A percentile compares a stretch with the other conserved stretches of the same genome.
Conservation (phyloP, 2,797 vertebrate genomes). For the Sebastes cheni region DNA sequence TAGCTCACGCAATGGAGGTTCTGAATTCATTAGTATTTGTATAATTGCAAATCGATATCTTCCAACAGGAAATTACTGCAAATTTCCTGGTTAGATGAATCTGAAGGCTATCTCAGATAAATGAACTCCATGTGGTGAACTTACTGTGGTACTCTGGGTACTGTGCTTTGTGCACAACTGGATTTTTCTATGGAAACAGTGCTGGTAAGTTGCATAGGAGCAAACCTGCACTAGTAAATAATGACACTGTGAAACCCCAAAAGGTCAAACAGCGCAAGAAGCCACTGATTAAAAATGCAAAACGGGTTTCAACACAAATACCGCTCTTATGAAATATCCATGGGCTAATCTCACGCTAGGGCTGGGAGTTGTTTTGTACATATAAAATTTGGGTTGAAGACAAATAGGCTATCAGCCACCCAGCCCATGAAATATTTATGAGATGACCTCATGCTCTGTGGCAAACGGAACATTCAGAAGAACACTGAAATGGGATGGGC, state of each 20-base stretch:
- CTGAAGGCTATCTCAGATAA: background rate
- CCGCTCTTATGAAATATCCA: constrained; percentile 48
- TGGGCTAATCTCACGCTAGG: constrained; percentile 4
- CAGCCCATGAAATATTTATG: constrained; percentile 65
- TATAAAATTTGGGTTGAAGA: constrained; percentile 53
- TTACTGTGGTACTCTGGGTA: background rate
- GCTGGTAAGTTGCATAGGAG: background rate
- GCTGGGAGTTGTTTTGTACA: constrained; percentile 31
- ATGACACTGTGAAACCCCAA: background rate
- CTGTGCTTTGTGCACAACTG: background rate
- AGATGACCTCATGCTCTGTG: constrained; percentile 67
- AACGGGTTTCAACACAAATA: constrained; percentile 18
- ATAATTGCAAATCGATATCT: constrained; percentile 26
- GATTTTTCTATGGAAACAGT: background rate
- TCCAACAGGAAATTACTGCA: constrained; percentile 14
- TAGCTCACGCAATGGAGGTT: constrained; percentile 7
- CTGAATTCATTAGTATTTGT: constrained; percentile 3
- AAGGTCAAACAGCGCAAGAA: background rate
- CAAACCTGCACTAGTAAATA: background rate
- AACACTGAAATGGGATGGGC: constrained; percentile 27
- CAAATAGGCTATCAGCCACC: constrained; percentile 54
- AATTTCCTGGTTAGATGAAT: constrained; percentile 2
- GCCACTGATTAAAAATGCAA: constrained; percentile 31
- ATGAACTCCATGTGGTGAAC: background rate
- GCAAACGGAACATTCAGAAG: constrained; percentile 23